Conservation (phyloP, 2,113 vertebrate species). For the Myiagra hebetior region DNA sequence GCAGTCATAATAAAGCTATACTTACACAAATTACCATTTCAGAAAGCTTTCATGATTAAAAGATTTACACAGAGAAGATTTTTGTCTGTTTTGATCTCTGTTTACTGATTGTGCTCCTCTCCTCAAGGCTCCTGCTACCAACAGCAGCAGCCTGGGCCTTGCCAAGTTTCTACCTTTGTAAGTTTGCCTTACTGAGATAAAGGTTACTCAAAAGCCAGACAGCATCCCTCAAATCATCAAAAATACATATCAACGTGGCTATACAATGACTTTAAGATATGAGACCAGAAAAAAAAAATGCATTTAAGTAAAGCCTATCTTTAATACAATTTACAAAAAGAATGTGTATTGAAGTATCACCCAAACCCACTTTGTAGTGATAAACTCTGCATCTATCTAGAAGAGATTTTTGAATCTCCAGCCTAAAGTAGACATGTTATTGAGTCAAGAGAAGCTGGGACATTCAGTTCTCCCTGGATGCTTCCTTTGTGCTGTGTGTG, state of each 20-base stretch:
- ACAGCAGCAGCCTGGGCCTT: not conserved
- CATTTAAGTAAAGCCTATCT: not conserved
- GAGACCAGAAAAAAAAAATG: not conserved
- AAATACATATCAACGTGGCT: not conserved
- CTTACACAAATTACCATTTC: not conserved
- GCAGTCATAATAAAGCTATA: not conserved
- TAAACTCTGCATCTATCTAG: not conserved
- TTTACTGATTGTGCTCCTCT: not conserved
- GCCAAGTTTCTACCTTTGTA: not conserved
- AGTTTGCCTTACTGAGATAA: not conserved
- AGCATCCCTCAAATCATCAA: not conserved
- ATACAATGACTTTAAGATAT: accelerated
- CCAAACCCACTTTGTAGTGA: not conserved
- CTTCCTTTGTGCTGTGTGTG: not conserved
- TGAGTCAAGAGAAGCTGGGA: not conserved
- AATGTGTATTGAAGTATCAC: not conserved
- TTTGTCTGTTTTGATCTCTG: not conserved
- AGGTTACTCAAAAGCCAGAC: not conserved
- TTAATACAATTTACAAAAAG: not conserved
- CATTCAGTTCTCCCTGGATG: not conserved
- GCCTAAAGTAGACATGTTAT: not conserved
- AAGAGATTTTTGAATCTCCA: not conserved
- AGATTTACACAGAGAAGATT: not conserved
- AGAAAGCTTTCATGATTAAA: not conserved
- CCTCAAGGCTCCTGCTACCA: not conserved